phyloP scores from a whole-genome alignment of 2,888 invertebrate species.

The Camptogramma bilineatum region DNA sequence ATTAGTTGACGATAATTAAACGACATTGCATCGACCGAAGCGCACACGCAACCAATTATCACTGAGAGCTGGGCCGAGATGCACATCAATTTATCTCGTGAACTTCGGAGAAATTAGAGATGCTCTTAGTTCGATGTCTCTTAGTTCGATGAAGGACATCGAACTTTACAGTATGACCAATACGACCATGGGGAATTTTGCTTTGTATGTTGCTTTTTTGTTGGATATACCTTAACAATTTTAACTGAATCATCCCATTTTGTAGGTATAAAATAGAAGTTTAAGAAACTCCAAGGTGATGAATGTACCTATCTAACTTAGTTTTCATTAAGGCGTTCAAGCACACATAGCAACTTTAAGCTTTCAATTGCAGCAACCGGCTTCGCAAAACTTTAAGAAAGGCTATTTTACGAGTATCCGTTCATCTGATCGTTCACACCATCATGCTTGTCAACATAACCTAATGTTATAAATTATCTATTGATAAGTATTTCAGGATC shows the following conservation, averaged over 20 bases:
- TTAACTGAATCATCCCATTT: not conserved
- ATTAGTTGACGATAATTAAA: conserved; percentile 44
- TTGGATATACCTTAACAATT: not conserved
- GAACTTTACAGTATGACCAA: conserved; percentile 17
- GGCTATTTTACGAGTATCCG: no score
- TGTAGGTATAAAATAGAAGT: not conserved
- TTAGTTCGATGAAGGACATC: conserved; percentile 23
- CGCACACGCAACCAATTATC: conserved; percentile 50
- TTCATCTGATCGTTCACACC: no score
- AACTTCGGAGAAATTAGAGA: conserved; percentile 29
- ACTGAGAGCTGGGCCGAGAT: conserved; percentile 61
- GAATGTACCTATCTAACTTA: no score
- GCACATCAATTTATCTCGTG: conserved; percentile 62
- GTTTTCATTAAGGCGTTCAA: no score
- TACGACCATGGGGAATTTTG: conserved; percentile 26
- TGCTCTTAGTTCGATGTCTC: conserved; percentile 26
- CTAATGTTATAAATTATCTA: no score
- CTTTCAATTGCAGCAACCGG: no score
- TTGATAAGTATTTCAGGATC: no score
- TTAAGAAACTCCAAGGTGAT: no score
- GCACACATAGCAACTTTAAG: no score
- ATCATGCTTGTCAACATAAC: no score
- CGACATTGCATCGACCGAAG: conserved; percentile 42
- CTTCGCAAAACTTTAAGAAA: no score
- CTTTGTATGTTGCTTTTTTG: conserved; percentile 4